Evolutionary conservation across 2,113 vertebrate genomes (phyloP), one percentile per base, ranked within the genome.

Genomic region (Rhynchomys soricoides): DNA sequence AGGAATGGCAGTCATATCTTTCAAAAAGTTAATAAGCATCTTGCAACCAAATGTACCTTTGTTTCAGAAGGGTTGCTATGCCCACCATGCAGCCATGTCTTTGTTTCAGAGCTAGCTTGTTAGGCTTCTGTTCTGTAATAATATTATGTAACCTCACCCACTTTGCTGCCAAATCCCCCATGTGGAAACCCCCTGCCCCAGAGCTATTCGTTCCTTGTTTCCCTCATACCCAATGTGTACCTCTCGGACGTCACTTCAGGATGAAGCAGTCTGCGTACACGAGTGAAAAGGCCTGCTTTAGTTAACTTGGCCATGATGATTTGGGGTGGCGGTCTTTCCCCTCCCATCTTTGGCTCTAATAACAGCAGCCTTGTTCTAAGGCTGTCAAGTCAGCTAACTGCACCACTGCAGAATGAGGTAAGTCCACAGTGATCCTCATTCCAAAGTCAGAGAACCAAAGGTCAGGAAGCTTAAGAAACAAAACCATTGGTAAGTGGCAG

Each of bases 401-500:
- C 31, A 73, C 4, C 4, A 3, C 7, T 64, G 22, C 12, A 57
- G 22, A 37, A 37, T 16, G 50, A 88, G 16, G 19, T 29, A 21
- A 43, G 90, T 45, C 79, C 52, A 21, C 59, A 64, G 74, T 45
- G 34, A 48, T 29, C 40, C 48, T 77, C 45, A 59, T 50, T 91
- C 90, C 78, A 75, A 19, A 91, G 31, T 29, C 0, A 66, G 85
- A 81, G 52, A 62, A 88, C 19, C 59, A 55, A 79, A 82, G 12
- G 71, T 66, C 57, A 94, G 40, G 64, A 91, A 87, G 52, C 8
- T 86, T 68, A 94, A 89, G 64, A 7, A 81, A 71, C 79, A 87
- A 78, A 74, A 59, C 82, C 79, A 91, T 26, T 13, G 48, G 0
- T 22, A 82, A 86, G 62, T 68, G 75, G 29, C 81, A 68, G 48